phyloP scores from a whole-genome alignment of 92 coral and sea anemone genomes.

The Anthopleura xanthogrammica region DNA sequence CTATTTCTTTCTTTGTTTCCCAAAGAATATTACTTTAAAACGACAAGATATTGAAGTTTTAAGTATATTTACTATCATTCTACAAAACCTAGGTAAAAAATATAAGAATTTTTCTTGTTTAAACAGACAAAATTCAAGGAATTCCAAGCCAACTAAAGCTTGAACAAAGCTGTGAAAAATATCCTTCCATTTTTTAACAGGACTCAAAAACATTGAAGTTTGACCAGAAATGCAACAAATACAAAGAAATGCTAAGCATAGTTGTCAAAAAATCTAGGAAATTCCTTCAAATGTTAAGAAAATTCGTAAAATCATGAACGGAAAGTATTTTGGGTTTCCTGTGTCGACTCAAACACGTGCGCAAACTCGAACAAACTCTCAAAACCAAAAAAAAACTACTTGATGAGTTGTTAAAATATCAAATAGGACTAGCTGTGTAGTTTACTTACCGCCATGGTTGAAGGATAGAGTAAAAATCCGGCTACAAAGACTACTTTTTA shows the following conservation, averaged over 20 bases:
- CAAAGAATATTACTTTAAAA: not conserved
- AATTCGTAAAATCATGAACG: not conserved
- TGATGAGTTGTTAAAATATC: not conserved
- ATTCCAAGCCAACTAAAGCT: not conserved
- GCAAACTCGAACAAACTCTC: not conserved
- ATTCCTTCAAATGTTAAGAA: not conserved
- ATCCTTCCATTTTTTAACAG: too few species aligned
- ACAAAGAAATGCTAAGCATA: too few species aligned
- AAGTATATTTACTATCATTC: not conserved
- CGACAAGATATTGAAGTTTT: not conserved
- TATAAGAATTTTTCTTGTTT: not conserved
- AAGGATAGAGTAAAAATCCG: conserved; percentile 2
- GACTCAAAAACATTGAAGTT: not conserved
- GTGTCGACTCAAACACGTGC: conserved; percentile 3
- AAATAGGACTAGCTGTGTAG: not conserved
- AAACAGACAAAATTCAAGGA: not conserved
- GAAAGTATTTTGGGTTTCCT: conserved; percentile 10
- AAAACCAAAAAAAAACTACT: not conserved
- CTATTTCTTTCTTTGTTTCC: not conserved
- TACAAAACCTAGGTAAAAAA: not conserved
- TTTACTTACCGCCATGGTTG: conserved; percentile 54
- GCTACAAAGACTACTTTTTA: conserved; percentile 4
- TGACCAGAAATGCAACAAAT: too few species aligned
- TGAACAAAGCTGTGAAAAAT: not conserved
- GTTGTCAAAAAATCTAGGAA: not conserved